Base-by-base conservation (phyloP, 1,140 invertebrate genomes). In the Sweltsa coloradensis region DNA sequence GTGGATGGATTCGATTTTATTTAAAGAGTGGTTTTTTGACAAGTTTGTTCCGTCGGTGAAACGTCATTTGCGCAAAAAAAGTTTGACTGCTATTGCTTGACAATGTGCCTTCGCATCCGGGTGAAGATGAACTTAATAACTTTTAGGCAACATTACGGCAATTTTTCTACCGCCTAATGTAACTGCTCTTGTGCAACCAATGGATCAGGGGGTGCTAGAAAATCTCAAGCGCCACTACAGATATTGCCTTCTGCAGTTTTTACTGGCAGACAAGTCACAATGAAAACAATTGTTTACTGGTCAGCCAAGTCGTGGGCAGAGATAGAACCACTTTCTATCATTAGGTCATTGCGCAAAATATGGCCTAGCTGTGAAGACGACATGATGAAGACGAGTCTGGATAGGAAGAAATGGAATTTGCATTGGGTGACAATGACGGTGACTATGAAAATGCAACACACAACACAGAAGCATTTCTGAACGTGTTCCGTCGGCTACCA, bases 161-260 rank as follows among this genome's bases (percentile, higher is more conserved):
- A 55, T 58, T 16, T 70, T 64, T 55, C 51, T 70, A 21, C 66
- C 68, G 26, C 53, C 64, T 23, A 71, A 72, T 52, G 62, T 60
- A 9, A 70, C 66, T 24, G 53, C 59, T 16, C 53, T 64, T 39
- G 45, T 71, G 9, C 68, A 72, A 51, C 62, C 66, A n/a, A 63
- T 70, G 59, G 64, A 70, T 56, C 62, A 66, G 55, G 63, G 60
- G 13, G 57, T 66, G 44, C 61, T 69, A 16, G 41, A 51, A 23
- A 34, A 31, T 11, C 18, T 51, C 11, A 55, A 49, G 31, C 18
- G 45, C 14, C 42, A 48, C 25, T 55, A 55, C 34, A 23, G 31
- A 22, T 16, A 25, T 29, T 18, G n/a, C 16, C 22, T 44, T 4
- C 42, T 44, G 14, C 16, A 29, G n/a, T 39, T 19, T 19, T 16